A percentile compares a stretch with the other conserved stretches of the same genome.
Conservation (phyloP, 2,888 invertebrate genomes). For the Acleris sparsana region DNA sequence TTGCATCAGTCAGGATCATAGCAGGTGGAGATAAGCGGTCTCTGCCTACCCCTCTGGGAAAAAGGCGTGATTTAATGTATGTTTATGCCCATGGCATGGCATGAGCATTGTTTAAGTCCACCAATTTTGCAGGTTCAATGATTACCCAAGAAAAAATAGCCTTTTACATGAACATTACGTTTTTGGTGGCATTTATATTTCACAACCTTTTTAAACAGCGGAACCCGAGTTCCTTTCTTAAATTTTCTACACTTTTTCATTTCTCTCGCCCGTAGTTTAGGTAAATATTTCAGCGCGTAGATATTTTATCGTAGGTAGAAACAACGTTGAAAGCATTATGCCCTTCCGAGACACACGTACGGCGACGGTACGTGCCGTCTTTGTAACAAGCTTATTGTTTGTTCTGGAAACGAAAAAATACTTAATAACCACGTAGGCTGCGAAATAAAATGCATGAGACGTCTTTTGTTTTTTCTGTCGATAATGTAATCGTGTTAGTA, state of each 20-base stretch:
- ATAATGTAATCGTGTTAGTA: constrained; percentile 31
- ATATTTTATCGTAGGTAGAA: constrained; percentile 34
- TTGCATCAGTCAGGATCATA: no score
- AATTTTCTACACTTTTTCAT: constrained; percentile 19
- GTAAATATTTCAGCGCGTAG: constrained; percentile 36
- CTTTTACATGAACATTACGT: no score
- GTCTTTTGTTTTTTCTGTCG: constrained; percentile 27
- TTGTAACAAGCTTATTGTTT: constrained; percentile 54
- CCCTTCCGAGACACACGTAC: constrained; percentile 48
- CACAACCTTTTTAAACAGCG: neutral
- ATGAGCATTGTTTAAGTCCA: no score
- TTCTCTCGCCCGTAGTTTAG: constrained; percentile 23
- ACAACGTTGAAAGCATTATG: constrained; percentile 40
- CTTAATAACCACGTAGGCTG: constrained; percentile 41
- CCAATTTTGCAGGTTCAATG: no score
- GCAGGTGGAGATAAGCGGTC: no score
- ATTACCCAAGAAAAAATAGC: no score
- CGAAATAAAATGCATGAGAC: constrained; percentile 35
- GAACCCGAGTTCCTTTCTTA: neutral
- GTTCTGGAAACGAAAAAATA: constrained; percentile 44
- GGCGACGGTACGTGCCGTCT: constrained; percentile 43
- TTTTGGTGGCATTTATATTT: no score
- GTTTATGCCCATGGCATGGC: no score
- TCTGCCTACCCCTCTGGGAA: no score
- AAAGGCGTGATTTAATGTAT: no score